Evolutionary conservation across 2,113 vertebrate species (phyloP).

Genomic region (Aix galericulata): DNA sequence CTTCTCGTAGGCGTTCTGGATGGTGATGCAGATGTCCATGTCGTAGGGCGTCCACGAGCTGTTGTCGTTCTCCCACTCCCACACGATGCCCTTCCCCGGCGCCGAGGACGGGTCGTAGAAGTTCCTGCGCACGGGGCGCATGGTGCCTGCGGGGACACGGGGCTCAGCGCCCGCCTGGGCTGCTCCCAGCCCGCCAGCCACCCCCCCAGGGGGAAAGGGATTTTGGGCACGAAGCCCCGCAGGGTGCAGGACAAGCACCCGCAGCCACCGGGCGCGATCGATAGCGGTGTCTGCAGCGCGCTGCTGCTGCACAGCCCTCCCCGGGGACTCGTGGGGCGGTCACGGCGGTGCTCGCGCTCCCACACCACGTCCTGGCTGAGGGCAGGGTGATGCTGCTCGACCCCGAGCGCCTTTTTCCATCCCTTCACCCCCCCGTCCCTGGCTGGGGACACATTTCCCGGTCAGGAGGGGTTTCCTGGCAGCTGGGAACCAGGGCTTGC

Average conservation of each 20-base stretch:
- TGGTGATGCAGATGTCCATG: slow-evolving; percentile 97
- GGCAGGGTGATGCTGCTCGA: not conserved
- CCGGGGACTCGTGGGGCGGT: not conserved
- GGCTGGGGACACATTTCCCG: not conserved
- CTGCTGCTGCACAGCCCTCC: not conserved
- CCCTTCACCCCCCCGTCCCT: not conserved
- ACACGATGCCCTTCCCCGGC: slow-evolving; percentile 94
- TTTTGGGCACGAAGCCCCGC: not conserved
- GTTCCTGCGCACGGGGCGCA: slow-evolving; percentile 92
- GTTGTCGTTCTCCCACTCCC: slow-evolving; percentile 96
- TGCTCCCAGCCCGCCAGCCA: not conserved
- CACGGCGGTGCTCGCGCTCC: not conserved
- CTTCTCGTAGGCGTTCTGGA: slow-evolving; percentile 98
- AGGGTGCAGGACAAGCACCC: not conserved
- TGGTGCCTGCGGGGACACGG: slow-evolving; percentile 81
- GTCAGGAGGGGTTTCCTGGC: slow-evolving; percentile 32
- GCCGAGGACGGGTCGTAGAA: slow-evolving; percentile 96
- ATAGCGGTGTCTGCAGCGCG: not conserved
- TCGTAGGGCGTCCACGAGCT: slow-evolving; percentile 94
- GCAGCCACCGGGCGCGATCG: not conserved
- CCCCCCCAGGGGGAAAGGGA: fast-evolving
- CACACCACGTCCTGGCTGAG: not conserved
- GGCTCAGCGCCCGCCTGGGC: fast-evolving
- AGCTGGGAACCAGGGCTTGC: not conserved
- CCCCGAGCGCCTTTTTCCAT: not conserved